Conservation (phyloP, 2,888 invertebrate genomes). For the Cerceris rybyensis region DNA sequence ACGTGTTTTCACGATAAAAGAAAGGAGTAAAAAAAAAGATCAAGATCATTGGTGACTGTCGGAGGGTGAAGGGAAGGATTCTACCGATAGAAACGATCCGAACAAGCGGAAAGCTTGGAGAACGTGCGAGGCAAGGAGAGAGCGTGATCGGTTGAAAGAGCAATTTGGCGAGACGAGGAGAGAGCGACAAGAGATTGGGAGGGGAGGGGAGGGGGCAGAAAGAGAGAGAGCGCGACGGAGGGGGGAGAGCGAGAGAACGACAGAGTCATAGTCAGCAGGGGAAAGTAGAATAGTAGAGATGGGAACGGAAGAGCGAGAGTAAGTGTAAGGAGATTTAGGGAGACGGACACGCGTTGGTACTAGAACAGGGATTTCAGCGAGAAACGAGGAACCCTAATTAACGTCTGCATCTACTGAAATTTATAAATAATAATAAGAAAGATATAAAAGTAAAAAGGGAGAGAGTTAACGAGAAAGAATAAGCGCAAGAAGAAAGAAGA, state of each 20-base stretch:
- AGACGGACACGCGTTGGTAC: background rate
- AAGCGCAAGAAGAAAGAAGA: conserved; percentile 20
- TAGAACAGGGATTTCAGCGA: too few relatives aligned
- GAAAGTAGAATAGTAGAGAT: conserved; percentile 8
- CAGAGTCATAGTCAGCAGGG: conserved; percentile 60
- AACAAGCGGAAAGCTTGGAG: background rate
- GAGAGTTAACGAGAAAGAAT: background rate
- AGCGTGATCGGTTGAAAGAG: conserved; percentile 6
- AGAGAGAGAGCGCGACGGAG: conserved; percentile 13
- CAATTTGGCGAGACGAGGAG: background rate
- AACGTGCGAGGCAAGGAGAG: conserved; percentile 4
- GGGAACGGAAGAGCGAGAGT: conserved; percentile 16
- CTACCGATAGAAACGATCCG: conserved; percentile 1
- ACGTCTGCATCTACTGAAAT: background rate
- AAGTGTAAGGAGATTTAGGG: conserved; percentile 2
- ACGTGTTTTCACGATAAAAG: background rate
- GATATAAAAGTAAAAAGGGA: too few relatives aligned
- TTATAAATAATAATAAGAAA: background rate
- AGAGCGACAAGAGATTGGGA: background rate
- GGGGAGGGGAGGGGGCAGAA: conserved; percentile 11
- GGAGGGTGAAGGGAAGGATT: conserved; percentile 4
- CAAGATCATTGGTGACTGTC: background rate
- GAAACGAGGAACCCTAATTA: too few relatives aligned
- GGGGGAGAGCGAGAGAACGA: conserved; percentile 42
- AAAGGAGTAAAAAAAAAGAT: background rate